Percentiles rank a stretch among this genome's conserved stretches.
phyloP scores from a whole-genome alignment of 1,140 invertebrate genomes.

The Drosophila pandora region DNA sequence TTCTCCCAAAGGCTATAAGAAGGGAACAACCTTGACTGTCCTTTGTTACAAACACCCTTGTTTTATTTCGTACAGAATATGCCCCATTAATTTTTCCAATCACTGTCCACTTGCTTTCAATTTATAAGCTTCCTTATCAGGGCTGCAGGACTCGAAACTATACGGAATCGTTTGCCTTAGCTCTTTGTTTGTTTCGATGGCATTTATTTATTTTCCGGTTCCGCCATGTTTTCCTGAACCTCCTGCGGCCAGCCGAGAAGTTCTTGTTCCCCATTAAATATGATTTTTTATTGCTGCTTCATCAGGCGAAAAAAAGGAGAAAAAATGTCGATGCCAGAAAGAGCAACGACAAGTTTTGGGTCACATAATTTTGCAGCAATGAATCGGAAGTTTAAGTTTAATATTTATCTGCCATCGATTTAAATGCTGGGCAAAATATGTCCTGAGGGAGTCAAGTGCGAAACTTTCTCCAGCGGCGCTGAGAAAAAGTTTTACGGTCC shows the following conservation, averaged over 20 bases:
- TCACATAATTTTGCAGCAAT: conserved; percentile 70
- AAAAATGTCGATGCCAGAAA: conserved; percentile 40
- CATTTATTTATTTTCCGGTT: conserved; percentile 50
- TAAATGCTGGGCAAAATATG: conserved; percentile 71
- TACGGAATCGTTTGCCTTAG: conserved; percentile 13
- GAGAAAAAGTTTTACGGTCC: conserved; percentile 45
- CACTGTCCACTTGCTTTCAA: conserved; percentile 40
- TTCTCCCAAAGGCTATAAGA: not conserved
- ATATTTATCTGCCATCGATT: conserved; percentile 80
- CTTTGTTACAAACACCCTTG: not conserved
- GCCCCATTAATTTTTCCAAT: conserved; percentile 50
- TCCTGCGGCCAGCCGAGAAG: conserved; percentile 19
- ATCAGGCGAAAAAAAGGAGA: conserved; percentile 23
- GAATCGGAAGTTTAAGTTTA: conserved; percentile 61
- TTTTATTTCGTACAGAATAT: conserved; percentile 9
- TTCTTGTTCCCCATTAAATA: conserved; percentile 45
- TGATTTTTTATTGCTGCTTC: conserved; percentile 52
- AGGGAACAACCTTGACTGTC: not conserved
- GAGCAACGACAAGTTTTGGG: conserved; percentile 11
- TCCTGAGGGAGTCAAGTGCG: conserved; percentile 73
- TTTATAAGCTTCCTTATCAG: conserved; percentile 47
- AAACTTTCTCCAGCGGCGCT: conserved; percentile 51
- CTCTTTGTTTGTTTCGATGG: conserved; percentile 45
- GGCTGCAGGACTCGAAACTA: conserved; percentile 21
- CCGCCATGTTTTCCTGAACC: conserved; percentile 9